Percentiles rank a stretch among this genome's conserved stretches.
phyloP scores from a whole-genome alignment of 2,797 vertebrate species.

The Rhinella marina region DNA sequence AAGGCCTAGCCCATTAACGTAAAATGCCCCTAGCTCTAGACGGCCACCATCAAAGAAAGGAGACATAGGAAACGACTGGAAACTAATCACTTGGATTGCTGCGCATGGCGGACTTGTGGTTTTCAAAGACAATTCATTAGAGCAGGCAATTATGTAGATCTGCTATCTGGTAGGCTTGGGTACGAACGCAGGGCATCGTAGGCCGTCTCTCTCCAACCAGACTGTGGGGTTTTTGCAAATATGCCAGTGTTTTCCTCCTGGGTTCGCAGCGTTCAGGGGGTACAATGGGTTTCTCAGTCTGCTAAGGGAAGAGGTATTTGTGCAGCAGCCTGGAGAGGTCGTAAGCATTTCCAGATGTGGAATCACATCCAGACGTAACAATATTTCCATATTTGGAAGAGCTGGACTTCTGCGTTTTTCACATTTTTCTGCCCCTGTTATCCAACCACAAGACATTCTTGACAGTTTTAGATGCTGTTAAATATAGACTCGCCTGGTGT shows the following conservation, averaged over 20 bases:
- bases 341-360: slow-evolving; percentile 95
- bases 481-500: slow-evolving; percentile 87
- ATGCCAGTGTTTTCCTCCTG: slow-evolving; percentile 31
- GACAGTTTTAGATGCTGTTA: slow-evolving; percentile 94
- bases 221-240: not conserved
- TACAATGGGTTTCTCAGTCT: slow-evolving; percentile 49
- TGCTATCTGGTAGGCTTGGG: not conserved
- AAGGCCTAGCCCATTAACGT: not conserved
- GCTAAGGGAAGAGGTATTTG: not conserved
- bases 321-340: slow-evolving; percentile 62
- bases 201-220: slow-evolving; percentile 3
- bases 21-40: not conserved
- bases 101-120: not conserved
- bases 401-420: slow-evolving; percentile 97
- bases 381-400: slow-evolving; percentile 99
- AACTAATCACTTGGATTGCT: not conserved
- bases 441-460: slow-evolving; percentile 97
- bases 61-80: slow-evolving; percentile 2
- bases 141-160: not conserved
- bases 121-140: slow-evolving; percentile 2
- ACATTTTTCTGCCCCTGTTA: slow-evolving; percentile 94
- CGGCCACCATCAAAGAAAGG: not conserved
- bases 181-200: not conserved
- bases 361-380: slow-evolving; percentile 95
- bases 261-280: not conserved